Evolutionary conservation across 2,888 invertebrate genomes (phyloP).

Genomic region (Coelopa pilipes): DNA sequence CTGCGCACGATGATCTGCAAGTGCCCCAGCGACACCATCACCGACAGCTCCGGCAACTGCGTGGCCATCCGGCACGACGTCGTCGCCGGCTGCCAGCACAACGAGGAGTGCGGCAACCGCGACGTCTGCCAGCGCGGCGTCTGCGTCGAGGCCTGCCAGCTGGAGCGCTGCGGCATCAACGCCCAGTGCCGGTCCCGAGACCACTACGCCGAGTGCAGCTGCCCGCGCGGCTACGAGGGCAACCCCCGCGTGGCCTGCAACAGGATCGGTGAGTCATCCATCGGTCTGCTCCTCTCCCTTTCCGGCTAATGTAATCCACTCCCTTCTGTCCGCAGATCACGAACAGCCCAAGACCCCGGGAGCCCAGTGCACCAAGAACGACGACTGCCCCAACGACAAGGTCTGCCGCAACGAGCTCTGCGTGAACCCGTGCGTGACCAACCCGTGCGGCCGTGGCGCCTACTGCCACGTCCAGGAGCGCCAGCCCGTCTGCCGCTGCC

Average conservation of each 20-base stretch:
- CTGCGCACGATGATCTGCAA: conserved; percentile 86
- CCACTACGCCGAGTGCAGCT: conserved; percentile 82
- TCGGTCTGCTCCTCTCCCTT: neutral
- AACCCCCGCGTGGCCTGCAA: conserved; percentile 83
- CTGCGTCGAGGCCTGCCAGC: conserved; percentile 82
- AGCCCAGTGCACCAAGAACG: conserved; percentile 81
- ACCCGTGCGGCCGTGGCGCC: conserved; percentile 83
- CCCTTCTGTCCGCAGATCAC: conserved; percentile 17
- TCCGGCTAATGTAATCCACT: neutral
- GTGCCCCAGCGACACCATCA: conserved; percentile 84
- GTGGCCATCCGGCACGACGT: conserved; percentile 71
- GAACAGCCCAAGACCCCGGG: conserved; percentile 53
- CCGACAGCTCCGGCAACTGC: conserved; percentile 79
- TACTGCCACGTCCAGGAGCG: conserved; percentile 84
- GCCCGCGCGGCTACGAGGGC: conserved; percentile 81
- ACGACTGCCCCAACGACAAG: conserved; percentile 80
- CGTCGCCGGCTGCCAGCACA: conserved; percentile 74
- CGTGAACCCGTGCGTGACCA: conserved; percentile 79
- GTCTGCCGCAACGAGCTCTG: conserved; percentile 82
- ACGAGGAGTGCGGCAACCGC: conserved; percentile 79
- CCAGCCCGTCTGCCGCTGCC: conserved; percentile 82
- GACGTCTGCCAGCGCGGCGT: conserved; percentile 81
- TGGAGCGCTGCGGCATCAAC: conserved; percentile 83
- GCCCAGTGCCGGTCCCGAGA: conserved; percentile 81
- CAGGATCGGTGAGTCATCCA: conserved; percentile 65